Conservation (phyloP, 1,140 invertebrate species). For the Drosophila rufa region DNA sequence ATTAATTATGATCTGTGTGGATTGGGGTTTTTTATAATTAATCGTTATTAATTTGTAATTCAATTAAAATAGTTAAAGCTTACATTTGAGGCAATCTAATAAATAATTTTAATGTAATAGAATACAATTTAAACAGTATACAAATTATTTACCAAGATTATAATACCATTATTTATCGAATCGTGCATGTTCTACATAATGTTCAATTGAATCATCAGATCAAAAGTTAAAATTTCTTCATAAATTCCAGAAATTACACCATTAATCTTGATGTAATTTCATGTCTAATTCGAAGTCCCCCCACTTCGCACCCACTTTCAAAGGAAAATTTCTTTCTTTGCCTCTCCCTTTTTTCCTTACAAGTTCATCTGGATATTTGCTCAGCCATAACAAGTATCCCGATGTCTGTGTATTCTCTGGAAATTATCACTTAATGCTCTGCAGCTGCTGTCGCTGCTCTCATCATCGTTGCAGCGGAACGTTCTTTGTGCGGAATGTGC, state of each 20-base stretch:
- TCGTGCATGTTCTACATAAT: too few species aligned
- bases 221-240: constrained; percentile 2
- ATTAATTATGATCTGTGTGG: constrained; percentile 22
- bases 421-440: constrained; percentile 61
- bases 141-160: background rate
- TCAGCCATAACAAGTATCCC: constrained; percentile 21
- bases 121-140: background rate
- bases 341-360: background rate
- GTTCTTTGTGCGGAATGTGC: constrained; percentile 13
- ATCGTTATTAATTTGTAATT: background rate
- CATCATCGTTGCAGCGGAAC: constrained; percentile 21
- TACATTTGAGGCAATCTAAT: too few species aligned
- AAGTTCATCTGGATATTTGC: constrained; percentile 29
- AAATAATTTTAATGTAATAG: too few species aligned
- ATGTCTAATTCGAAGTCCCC: background rate
- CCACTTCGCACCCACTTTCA: background rate
- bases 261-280: constrained; percentile 12
- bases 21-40: background rate
- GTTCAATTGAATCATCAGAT: background rate
- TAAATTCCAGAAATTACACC: background rate
- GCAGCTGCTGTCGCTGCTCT: constrained; percentile 45
- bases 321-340: background rate
- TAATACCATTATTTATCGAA: too few species aligned
- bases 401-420: constrained; percentile 35
- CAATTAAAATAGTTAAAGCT: too few species aligned